Base-by-base conservation (phyloP, 2,797 vertebrate genomes). In the Scleropages formosus region DNA sequence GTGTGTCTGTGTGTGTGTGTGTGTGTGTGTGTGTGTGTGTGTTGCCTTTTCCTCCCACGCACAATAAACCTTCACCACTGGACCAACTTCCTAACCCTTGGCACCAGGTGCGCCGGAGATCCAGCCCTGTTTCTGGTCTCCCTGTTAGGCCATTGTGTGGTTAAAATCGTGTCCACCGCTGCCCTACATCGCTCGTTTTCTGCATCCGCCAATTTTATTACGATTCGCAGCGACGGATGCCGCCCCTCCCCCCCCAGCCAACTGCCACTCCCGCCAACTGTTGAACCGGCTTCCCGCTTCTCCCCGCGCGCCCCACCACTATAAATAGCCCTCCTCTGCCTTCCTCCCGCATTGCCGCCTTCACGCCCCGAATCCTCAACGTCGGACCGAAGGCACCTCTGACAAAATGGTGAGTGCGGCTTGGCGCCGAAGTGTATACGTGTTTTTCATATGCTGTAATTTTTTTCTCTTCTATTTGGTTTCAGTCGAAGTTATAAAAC, bases 361-460 rank as follows among this genome's bases (percentile, higher is more conserved):
- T 86, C 82, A 79, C 63, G 60, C 22, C 31, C 78, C 86, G 87
- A 86, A 79, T 39, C 87, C 78, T 90, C 59, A 46, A 77, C 84
- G 83, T 89, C 86, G 84, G 80, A 11, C 0, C 64, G 83, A 83
- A 84, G 88, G 81, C 84, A 71, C 15, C 64, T 53, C 71, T 47
- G 1, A 44, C 79, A 80, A 84, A 81, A 90, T 87, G 86, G 86
- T 88, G 72, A 86, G 86, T 80, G 7, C 0, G 4, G 7, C 8
- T 27, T n/a, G 24, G 53, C 9, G 2, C n/a, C 68, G 49, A 46
- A 11, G 65, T 44, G 51, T 22, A 68, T 24, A 10, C 47, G 66
- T 1, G 13, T 58, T 58, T 58, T 58, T 58, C 53, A 13, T 58
- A 8, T 58, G 53, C n/a, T 58, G 18, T 3, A n/a, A 58, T 13